Evolutionary conservation across 2,888 invertebrate genomes (phyloP).

Genomic region (Rhingia campestris): DNA sequence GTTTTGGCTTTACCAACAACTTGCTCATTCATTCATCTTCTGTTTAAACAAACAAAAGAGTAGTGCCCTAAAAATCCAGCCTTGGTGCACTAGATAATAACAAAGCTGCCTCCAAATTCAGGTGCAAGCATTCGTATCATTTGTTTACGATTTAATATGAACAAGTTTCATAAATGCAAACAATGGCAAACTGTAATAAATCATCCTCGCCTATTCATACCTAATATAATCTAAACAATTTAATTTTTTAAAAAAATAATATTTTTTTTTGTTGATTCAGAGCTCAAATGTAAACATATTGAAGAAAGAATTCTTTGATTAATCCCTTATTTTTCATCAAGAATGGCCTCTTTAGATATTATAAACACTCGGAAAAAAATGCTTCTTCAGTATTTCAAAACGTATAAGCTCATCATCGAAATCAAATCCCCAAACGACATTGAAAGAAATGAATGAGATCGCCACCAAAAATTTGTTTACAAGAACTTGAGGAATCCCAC

Average conservation of each 20-base stretch:
- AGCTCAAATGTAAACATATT: conserved; percentile 62
- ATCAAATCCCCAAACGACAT: conserved; percentile 51
- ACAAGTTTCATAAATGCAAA: conserved; percentile 6
- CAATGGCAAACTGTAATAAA: conserved; percentile 43
- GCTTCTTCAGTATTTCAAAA: conserved; percentile 25
- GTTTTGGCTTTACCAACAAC: too few species aligned
- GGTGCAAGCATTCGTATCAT: background rate
- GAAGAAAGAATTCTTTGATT: conserved; percentile 67
- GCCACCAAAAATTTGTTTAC: conserved; percentile 46
- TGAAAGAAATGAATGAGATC: conserved; percentile 61
- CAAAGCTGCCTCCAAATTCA: background rate
- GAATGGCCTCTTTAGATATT: conserved; percentile 54
- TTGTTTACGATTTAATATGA: background rate
- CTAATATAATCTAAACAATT: conserved; percentile 60
- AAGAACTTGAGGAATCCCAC: conserved; percentile 60
- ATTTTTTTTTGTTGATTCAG: conserved; percentile 54
- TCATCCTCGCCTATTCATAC: conserved; percentile 46
- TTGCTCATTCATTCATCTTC: too few species aligned
- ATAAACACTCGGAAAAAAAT: conserved; percentile 58
- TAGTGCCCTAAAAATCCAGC: too few species aligned
- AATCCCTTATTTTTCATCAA: conserved; percentile 69
- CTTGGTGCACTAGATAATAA: too few species aligned
- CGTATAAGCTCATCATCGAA: conserved; percentile 47
- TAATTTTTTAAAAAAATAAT: conserved; percentile 37
- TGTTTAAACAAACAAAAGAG: too few species aligned